phyloP scores from a whole-genome alignment of 2,888 invertebrate species.

The Euphydryas editha region DNA sequence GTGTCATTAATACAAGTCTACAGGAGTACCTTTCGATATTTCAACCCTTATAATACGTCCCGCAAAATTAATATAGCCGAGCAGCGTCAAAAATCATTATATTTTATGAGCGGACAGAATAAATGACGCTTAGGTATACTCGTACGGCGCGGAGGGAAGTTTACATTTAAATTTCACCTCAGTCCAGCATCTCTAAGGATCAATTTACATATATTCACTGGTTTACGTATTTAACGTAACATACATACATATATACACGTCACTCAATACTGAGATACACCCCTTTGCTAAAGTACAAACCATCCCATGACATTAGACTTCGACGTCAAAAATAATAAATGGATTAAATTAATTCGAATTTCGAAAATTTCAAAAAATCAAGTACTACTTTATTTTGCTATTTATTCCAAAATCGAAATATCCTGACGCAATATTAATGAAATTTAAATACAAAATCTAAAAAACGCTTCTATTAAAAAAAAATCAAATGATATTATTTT shows the following conservation, averaged over 20 bases:
- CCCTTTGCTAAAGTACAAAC: background rate
- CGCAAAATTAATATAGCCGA: constrained; percentile 76
- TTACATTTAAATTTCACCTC: constrained; percentile 81
- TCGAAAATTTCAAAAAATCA: too few species aligned
- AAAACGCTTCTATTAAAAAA: too few species aligned
- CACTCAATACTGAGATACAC: constrained; percentile 10
- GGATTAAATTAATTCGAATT: too few species aligned
- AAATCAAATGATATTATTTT: too few species aligned
- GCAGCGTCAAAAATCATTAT: constrained; percentile 82
- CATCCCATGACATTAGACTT: background rate
- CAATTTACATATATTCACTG: constrained; percentile 83
- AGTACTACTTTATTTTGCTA: too few species aligned
- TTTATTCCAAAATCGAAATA: too few species aligned
- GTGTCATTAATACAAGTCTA: constrained; percentile 39
- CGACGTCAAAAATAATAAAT: too few species aligned
- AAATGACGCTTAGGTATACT: constrained; percentile 82
- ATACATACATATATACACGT: constrained; percentile 45
- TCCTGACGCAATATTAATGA: too few species aligned
- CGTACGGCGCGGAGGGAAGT: constrained; percentile 74
- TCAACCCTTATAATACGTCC: constrained; percentile 59
- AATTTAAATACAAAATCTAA: too few species aligned
- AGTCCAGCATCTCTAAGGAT: constrained; percentile 81
- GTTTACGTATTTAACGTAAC: constrained; percentile 73
- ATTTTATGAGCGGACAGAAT: constrained; percentile 80
- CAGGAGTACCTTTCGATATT: constrained; percentile 65